A percentile compares a stretch with the other conserved stretches of the same genome.
phyloP scores from a whole-genome alignment of 2,113 vertebrate species.

The Myrmecobius fasciatus region DNA sequence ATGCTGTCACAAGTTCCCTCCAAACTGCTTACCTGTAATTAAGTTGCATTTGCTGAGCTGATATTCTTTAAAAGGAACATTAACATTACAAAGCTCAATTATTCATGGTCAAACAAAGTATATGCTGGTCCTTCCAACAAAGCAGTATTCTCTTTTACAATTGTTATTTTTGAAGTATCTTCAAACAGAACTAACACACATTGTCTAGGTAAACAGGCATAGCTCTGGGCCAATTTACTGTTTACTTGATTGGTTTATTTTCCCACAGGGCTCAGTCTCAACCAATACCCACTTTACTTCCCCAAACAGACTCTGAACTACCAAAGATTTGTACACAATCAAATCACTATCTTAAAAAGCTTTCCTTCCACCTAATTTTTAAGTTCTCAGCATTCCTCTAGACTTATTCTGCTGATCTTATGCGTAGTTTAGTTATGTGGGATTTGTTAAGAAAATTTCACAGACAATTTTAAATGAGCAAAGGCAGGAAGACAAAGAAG shows the following conservation, averaged over 20 bases:
- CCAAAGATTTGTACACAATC: not conserved
- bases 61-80: constrained; percentile 84
- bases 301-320: constrained; percentile 7
- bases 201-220: constrained; percentile 79
- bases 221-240: constrained; percentile 74
- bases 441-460: constrained; percentile 27
- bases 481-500: constrained; percentile 37
- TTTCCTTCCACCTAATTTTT: constrained; percentile 6
- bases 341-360: constrained; percentile 8
- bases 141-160: constrained; percentile 84
- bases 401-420: not conserved
- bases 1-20: constrained; percentile 83
- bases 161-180: constrained; percentile 85
- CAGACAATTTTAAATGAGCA: constrained; percentile 43
- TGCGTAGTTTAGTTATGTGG: not conserved
- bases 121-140: constrained; percentile 85
- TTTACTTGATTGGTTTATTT: constrained; percentile 65
- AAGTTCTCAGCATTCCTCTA: not conserved
- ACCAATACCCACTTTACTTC: not conserved
- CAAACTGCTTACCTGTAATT: constrained; percentile 85
- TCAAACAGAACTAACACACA: constrained; percentile 81
- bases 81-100: constrained; percentile 86
- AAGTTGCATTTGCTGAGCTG: constrained; percentile 85
- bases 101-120: constrained; percentile 86
- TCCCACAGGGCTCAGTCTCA: constrained; percentile 58